Evolutionary conservation across 1,140 invertebrate genomes (phyloP), one percentile per base, ranked within the genome.

Genomic region (Grapholita molesta): DNA sequence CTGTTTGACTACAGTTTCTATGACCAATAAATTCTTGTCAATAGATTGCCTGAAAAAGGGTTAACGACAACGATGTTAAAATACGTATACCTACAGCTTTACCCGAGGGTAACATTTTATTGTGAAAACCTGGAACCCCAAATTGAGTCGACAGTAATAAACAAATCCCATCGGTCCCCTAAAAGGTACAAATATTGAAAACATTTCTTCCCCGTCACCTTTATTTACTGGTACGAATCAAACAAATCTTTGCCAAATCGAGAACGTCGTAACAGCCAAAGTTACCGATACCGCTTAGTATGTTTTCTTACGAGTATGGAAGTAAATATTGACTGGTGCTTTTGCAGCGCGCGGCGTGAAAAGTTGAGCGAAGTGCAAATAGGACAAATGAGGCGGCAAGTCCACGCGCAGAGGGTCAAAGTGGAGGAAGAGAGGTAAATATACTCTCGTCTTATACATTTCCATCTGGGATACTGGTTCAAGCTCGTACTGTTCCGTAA

Each of bases 401-500:
- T 95, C 79, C 93, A 94, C 83, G 93, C 94, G 79, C 95, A 95
- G 90, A 93, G 94, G 77, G 94, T 94, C 89, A 95, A 95, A 89
- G 94, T 94, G 75, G 94, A 95, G 85, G 94, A 94, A 83, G 94
- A 95, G 93, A 95, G 94, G 94, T 95, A 94, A 93, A 88, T 77
- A 80, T 75, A 48, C 18, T 8, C 15, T 21, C 9, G 18, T 48
- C 3, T 38, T 48, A 48, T 21, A 42, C 38, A 5, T n/a, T n/a
- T n/a, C n/a, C n/a, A n/a, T n/a, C n/a, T n/a, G n/a, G n/a, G n/a
- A n/a, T n/a, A n/a, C n/a, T n/a, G n/a, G n/a, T n/a, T n/a, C n/a
- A n/a, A n/a, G n/a, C n/a, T n/a, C n/a, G n/a, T n/a, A n/a, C n/a
- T n/a, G n/a, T n/a, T n/a, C n/a, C n/a, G n/a, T n/a, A n/a, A n/a